Conservation (phyloP, 2,113 vertebrate species). For the Dryoscopus gambensis region DNA sequence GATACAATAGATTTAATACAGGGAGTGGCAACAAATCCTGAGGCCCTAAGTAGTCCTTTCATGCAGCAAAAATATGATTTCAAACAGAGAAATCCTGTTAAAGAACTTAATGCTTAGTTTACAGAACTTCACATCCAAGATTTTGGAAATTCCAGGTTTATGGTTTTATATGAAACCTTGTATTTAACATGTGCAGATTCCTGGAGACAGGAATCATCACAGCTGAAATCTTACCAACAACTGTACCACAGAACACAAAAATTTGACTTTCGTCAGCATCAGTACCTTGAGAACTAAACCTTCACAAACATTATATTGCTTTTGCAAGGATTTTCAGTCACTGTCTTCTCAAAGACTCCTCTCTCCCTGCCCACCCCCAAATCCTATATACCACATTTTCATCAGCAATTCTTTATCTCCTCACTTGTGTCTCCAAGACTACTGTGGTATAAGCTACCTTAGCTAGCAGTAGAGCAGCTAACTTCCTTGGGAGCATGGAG, state of each 20-base stretch:
- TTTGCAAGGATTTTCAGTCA: not conserved
- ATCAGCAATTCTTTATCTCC: not conserved
- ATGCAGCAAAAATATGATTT: not conserved
- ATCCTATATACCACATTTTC: not conserved
- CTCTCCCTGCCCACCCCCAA: rapidly evolving
- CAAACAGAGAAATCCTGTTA: not conserved
- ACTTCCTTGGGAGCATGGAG: not conserved
- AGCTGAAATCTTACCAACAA: not conserved
- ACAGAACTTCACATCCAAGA: not conserved
- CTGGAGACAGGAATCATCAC: not conserved
- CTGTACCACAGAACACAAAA: not conserved
- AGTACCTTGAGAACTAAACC: not conserved
- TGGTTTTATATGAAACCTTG: not conserved
- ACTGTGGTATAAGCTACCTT: not conserved
- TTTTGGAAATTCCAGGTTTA: not conserved
- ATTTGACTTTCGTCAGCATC: not conserved
- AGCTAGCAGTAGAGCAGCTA: not conserved
- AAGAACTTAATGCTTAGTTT: not conserved
- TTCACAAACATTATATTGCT: not conserved
- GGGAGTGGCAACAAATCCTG: not conserved
- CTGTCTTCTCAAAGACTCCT: not conserved
- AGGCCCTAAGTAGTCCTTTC: not conserved
- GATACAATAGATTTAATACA: not conserved
- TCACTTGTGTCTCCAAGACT: not conserved
- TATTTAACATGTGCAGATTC: not conserved